Base-by-base conservation (phyloP, 2,113 vertebrate genomes). In the Dendropsophus ebraccatus region DNA sequence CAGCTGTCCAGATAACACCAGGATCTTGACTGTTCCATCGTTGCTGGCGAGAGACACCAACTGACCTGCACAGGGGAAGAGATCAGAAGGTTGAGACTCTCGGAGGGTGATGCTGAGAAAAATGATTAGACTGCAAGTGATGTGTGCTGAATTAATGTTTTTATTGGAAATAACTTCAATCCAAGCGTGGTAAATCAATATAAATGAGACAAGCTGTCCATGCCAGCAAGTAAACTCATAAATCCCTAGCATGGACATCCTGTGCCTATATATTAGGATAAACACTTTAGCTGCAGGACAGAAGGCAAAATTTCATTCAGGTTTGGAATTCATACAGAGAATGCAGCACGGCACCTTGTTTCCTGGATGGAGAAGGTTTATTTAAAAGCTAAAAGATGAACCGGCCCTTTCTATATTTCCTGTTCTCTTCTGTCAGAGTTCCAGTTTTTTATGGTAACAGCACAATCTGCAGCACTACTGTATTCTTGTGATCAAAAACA, bases 1-100 rank as follows among this genome's bases (percentile, higher is more conserved):
- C 47, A 95, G 91, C 81, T 94, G 89, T 6, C 91, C 92, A 0
- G 88, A 87, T 21, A 92, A 89, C 60, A 92, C 91, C 85, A 96
- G 90, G 82, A 96, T 83, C 90, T 93, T 91, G 37, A 96, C 90
- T 0, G 92, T 87, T 1, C 94, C 90, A 5, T 94, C 94, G 0
- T 92, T 54, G 87, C 96, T 94, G 0, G 93, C 95, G 1, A 95
- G 88, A 17, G 95, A 95, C 87, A 97, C 90, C 14, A 65, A 73
- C 65, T 47, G 90, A 90, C 96, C 95, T 94, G 90, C 9, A 87
- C 83, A 56, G 17, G n/a, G 80, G 9, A 89, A 87, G 78, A 84
- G 32, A 87, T 0, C 0, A 8, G 10, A 86, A 35, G 62, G 70
- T 56, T 87, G 8, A 83, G 49, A 73, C 37, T 62, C 67, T 47